A percentile compares a stretch with the other conserved stretches of the same genome.
Evolutionary conservation across 2,888 invertebrate species (phyloP).

Genomic region (Zygogramma bicolorata): DNA sequence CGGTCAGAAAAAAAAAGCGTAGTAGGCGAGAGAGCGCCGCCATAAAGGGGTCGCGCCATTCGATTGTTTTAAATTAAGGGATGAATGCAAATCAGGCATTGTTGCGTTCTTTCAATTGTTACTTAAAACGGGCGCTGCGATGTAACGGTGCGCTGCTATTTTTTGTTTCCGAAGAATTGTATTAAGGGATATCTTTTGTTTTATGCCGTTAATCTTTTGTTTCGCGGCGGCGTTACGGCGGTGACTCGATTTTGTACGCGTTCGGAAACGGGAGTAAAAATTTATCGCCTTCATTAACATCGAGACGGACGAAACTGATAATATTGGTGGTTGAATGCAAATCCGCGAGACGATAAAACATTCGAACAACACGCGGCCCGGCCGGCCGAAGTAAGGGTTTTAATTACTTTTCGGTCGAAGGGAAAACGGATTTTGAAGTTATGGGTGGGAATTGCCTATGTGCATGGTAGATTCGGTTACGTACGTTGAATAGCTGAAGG

Average conservation of each 20-base stretch:
- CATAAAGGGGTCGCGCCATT: conserved; percentile 48
- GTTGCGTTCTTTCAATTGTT: conserved; percentile 60
- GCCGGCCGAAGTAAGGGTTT: conserved; percentile 4
- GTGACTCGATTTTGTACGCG: conserved; percentile 58
- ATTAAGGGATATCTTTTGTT: conserved; percentile 60
- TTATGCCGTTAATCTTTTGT: conserved; percentile 52
- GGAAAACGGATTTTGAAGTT: not conserved
- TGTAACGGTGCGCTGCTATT: conserved; percentile 56
- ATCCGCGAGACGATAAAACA: conserved; percentile 45
- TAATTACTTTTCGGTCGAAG: conserved; percentile 2
- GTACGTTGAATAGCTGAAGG: too few species aligned
- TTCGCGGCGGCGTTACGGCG: conserved; percentile 55
- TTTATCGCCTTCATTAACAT: conserved; percentile 60
- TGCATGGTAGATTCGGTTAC: too few species aligned
- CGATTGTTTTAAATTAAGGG: conserved; percentile 61
- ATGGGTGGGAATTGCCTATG: too few species aligned
- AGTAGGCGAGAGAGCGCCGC: conserved; percentile 32
- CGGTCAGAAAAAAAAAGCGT: conserved; percentile 41
- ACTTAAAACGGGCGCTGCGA: conserved; percentile 57
- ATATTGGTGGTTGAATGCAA: conserved; percentile 49
- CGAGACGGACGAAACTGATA: conserved; percentile 45
- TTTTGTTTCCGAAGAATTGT: conserved; percentile 58
- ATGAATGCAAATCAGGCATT: conserved; percentile 63
- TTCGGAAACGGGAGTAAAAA: conserved; percentile 62
- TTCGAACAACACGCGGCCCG: conserved; percentile 25